Evolutionary conservation across 1,140 invertebrate genomes (phyloP).

Genomic region (Agraylea sexmaculata): DNA sequence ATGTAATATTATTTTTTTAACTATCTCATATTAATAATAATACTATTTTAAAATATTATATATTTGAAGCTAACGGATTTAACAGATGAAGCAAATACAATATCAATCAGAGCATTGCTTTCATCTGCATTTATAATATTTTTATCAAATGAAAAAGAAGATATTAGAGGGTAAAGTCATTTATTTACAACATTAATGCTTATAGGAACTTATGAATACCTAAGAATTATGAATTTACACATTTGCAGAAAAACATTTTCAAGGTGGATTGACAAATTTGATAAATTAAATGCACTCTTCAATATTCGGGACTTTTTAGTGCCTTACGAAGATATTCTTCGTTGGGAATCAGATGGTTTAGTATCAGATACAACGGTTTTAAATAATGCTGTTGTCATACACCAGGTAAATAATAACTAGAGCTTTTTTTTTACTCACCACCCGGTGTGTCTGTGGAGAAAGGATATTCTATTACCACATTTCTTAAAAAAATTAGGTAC

Average conservation of each 20-base stretch:
- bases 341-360: conserved; percentile 79
- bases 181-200: conserved; percentile 3
- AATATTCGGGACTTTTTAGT: conserved; percentile 60
- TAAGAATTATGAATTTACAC: conserved; percentile 9
- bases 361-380: conserved; percentile 66
- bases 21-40: conserved; percentile 23
- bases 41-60: conserved; percentile 9
- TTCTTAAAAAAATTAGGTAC: conserved; percentile 21
- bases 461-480: neutral
- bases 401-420: conserved; percentile 43
- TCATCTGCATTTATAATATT: conserved; percentile 70
- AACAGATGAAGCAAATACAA: conserved; percentile 43
- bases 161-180: conserved; percentile 42
- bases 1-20: conserved; percentile 45
- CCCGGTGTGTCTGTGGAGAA: neutral
- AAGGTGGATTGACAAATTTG: conserved; percentile 47
- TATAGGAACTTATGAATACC: conserved; percentile 1
- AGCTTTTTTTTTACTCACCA: conserved; percentile 6
- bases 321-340: conserved; percentile 66
- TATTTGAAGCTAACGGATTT: conserved; percentile 42
- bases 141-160: conserved; percentile 55
- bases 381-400: conserved; percentile 73
- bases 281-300: conserved; percentile 40
- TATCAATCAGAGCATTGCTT: conserved; percentile 54
- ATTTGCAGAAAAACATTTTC: conserved; percentile 38